Base-by-base conservation (phyloP, 2,888 invertebrate species). In the Drosophila algonquin region DNA sequence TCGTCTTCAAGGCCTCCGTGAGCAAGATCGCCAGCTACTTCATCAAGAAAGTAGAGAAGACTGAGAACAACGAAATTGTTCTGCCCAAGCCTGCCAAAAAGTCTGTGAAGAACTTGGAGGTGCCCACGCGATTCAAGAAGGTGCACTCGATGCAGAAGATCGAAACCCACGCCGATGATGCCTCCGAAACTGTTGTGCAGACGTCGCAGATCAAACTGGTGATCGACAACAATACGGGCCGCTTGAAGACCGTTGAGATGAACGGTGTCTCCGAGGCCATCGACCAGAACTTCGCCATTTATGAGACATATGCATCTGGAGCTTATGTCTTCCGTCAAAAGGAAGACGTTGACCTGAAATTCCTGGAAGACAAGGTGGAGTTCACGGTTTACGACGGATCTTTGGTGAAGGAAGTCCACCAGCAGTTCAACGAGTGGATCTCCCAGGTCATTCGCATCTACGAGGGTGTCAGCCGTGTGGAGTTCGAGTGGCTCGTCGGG, bases 251-350 rank as follows among this genome's bases (percentile, higher is more conserved):
- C 0, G 73, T 91, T 0, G 63, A 80, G 63, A 91, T 91, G 90
- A 90, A 91, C 52, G 91, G 90, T 2, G 59, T 89, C 0, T 76
- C 79, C 1, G 83, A 88, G 63, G 63, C 85, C 12, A 76, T 92
- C 0, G 81, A 74, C 2, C 96, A 97, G 90, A 93, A 94, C 5
- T 96, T 96, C 87, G 93, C 94, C 30, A 97, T 95, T 87, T 98
- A 98, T 86, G 93, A 94, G 12, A 96, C 95, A 0, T 94, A 97
- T 63, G 95, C 98, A 0, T 98, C 98, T 0, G 99, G 99, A 0
- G 99, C 99, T 0, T 99, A 99, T 86, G 96, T 98, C 52, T 97
- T 97, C 92, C 93, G 97, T 52, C 97, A 65, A 16, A 69, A 65
- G 9, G 69, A 97, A 0, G 94, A 93, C 47, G 92, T 92, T 0